phyloP scores from a whole-genome alignment of 2,113 vertebrate genomes.

The Rattus rattus region DNA sequence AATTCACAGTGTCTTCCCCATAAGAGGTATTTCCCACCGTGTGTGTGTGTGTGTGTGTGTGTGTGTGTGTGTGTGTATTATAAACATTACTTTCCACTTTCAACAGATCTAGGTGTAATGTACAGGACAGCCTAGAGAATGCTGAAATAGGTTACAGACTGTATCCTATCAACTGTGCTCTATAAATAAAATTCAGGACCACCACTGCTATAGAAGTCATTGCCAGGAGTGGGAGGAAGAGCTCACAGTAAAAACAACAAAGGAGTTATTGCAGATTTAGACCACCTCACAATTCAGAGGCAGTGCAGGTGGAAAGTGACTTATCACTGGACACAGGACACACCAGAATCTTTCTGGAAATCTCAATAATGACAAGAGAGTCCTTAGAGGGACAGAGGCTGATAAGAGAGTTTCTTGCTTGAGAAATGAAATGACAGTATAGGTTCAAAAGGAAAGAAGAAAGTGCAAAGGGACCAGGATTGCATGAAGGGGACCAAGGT shows the following conservation, averaged over 20 bases:
- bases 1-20: neutral
- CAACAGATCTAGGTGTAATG: neutral
- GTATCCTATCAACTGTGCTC: neutral
- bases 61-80: neutral
- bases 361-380: slow-evolving; percentile 12
- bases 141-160: neutral
- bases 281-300: slow-evolving; percentile 3
- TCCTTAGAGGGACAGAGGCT: neutral
- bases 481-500: neutral
- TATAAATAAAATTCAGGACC: neutral
- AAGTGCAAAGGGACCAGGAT: neutral
- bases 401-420: neutral
- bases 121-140: neutral
- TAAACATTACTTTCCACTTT: neutral
- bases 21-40: neutral
- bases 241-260: neutral
- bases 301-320: neutral
- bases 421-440: neutral
- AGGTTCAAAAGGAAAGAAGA: neutral
- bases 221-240: neutral
- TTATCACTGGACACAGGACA: neutral
- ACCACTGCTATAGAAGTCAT: neutral
- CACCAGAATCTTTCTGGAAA: neutral
- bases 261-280: neutral
- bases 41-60: neutral